A percentile compares a stretch with the other conserved stretches of the same genome.
phyloP scores from a whole-genome alignment of 2,797 vertebrate species.

The Sebastes nivosus region DNA sequence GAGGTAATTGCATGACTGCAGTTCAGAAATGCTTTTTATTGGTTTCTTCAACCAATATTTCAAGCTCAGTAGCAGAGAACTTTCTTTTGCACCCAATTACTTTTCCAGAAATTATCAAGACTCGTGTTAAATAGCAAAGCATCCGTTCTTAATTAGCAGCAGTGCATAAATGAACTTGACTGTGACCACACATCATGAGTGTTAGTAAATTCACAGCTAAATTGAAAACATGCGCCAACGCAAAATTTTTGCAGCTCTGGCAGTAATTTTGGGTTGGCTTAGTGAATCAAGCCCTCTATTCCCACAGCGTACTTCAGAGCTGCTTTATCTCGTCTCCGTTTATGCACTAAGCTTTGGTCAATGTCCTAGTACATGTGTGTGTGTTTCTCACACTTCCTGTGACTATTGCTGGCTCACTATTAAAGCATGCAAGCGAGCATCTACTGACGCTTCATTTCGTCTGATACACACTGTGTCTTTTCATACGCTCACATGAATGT shows the following conservation, averaged over 20 bases:
- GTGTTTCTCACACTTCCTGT: slow-evolving; percentile 10
- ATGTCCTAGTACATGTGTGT: not conserved
- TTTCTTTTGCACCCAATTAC: slow-evolving; percentile 8
- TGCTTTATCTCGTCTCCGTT: slow-evolving; percentile 37
- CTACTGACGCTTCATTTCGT: slow-evolving; percentile 39
- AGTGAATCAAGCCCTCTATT: slow-evolving; percentile 19
- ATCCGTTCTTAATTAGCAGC: slow-evolving; percentile 19
- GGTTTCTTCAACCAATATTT: slow-evolving; percentile 21
- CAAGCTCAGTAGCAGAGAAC: not conserved
- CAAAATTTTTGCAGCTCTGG: slow-evolving; percentile 3
- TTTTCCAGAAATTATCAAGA: slow-evolving; percentile 4
- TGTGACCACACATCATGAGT: slow-evolving; percentile 5
- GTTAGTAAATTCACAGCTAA: slow-evolving; percentile 22
- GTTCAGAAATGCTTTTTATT: slow-evolving; percentile 26
- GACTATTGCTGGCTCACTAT: slow-evolving; percentile 26
- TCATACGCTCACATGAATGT: not conserved
- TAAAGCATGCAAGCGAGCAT: slow-evolving; percentile 30
- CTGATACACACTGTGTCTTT: slow-evolving; percentile 13
- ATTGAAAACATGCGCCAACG: slow-evolving; percentile 9
- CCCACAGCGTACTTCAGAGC: slow-evolving; percentile 3
- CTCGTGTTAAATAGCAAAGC: not conserved
- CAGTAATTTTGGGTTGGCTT: slow-evolving; percentile 19
- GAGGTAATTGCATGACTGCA: not conserved
- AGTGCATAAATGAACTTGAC: slow-evolving; percentile 2
- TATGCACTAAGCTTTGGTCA: slow-evolving; percentile 19